Conservation (phyloP, 92 coral and sea anemone species). For the Palythoa heliodiscus region DNA sequence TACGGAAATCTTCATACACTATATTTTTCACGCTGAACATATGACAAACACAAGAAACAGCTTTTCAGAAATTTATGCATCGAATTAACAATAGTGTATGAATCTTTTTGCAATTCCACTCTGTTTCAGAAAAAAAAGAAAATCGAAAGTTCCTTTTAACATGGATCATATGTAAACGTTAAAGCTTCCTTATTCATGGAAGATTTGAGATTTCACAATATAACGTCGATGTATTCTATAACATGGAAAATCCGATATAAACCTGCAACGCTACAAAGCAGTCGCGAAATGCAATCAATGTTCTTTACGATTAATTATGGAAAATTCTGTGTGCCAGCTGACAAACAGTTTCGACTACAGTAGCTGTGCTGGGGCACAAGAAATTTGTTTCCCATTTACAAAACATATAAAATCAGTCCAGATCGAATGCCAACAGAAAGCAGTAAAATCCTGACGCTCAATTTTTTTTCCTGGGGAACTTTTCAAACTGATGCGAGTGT, state of each 20-base stretch:
- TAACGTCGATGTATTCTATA: background rate
- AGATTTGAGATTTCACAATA: background rate
- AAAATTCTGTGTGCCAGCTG: constrained; percentile 46
- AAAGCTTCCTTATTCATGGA: constrained; percentile 19
- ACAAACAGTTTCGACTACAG: constrained; percentile 26
- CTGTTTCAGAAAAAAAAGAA: background rate
- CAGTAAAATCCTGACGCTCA: constrained; percentile 13
- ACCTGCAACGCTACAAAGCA: constrained; percentile 36
- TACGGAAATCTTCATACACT: constrained; percentile 27
- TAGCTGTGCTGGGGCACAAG: background rate
- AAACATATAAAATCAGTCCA: background rate
- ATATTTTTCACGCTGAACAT: background rate
- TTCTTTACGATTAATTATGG: constrained; percentile 42
- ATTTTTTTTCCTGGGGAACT: constrained; percentile 13
- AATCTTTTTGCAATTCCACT: constrained; percentile 27
- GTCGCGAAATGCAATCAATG: constrained; percentile 36
- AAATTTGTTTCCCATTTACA: constrained; percentile 1
- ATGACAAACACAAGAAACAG: constrained; percentile 39
- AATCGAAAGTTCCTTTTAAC: constrained; percentile 22
- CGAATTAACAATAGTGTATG: constrained; percentile 27
- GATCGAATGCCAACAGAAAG: background rate
- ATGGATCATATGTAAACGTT: background rate
- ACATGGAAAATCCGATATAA: constrained; percentile 22
- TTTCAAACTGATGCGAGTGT: constrained; percentile 16
- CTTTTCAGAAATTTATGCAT: constrained; percentile 40